These are phyloP conservation scores for Balaeniceps rex DNA, from an alignment of 2,113 vertebrate genomes.

Conservation along the genomic window DNA sequence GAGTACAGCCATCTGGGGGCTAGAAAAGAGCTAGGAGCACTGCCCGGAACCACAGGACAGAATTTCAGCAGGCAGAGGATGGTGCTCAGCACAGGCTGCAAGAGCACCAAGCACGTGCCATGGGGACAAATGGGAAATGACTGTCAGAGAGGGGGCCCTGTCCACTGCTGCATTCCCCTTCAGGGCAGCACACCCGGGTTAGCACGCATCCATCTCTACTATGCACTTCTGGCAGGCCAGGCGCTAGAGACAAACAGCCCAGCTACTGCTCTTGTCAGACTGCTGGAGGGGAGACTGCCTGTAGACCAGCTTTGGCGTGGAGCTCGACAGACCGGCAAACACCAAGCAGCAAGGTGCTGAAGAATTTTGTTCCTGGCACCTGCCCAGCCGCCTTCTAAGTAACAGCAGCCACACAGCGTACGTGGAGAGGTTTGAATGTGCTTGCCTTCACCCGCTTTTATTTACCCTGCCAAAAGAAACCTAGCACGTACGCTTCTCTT, in stretches of 20 bases:
- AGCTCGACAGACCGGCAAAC: background rate
- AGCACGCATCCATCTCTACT: too few relatives aligned
- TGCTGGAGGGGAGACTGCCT: background rate
- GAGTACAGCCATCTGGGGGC: background rate
- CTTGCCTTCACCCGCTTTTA: background rate
- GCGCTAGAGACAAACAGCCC: background rate
- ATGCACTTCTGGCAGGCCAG: background rate
- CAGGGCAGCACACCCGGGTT: background rate
- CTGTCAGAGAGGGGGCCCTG: background rate
- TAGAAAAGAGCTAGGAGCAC: background rate
- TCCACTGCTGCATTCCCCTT: fast-evolving
- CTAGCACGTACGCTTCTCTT: background rate
- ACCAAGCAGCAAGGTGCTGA: background rate
- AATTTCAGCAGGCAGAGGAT: background rate
- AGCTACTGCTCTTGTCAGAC: background rate
- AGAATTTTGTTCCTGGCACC: background rate
- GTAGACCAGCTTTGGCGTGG: background rate
- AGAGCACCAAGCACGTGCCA: fast-evolving
- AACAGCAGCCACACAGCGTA: fast-evolving
- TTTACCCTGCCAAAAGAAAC: background rate
- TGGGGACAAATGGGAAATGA: background rate
- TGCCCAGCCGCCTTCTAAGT: background rate
- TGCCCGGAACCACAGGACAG: background rate
- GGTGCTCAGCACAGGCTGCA: background rate
- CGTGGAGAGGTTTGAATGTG: background rate